Evolutionary conservation across 2,797 vertebrate genomes (phyloP).

Genomic region (Enteromius unitaeniatus): DNA sequence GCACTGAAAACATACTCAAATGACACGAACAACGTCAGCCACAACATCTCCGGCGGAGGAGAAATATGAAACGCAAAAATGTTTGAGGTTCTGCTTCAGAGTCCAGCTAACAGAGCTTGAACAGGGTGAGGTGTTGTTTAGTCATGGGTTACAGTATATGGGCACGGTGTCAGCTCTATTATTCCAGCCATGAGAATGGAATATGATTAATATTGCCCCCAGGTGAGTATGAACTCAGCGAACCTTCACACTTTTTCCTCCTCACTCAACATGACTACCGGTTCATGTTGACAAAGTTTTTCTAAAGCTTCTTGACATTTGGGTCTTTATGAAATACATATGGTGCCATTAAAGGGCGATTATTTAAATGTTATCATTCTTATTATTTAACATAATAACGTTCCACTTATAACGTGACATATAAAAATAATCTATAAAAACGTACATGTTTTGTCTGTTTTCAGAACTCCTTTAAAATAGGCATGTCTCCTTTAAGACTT

Average conservation of each 20-base stretch:
- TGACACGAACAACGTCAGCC: conserved; percentile 32
- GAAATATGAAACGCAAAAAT: conserved; percentile 26
- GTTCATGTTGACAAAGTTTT: conserved; percentile 15
- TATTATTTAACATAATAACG: not conserved
- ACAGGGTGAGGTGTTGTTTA: conserved; percentile 26
- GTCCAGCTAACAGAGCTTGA: conserved; percentile 50
- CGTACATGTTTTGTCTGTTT: not conserved
- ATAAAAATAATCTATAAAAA: not conserved
- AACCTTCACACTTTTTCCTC: conserved; percentile 46
- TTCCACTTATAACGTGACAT: not conserved
- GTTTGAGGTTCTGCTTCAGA: conserved; percentile 43
- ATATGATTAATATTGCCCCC: conserved; percentile 48
- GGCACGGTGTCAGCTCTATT: conserved; percentile 20
- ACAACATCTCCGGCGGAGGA: conserved; percentile 18
- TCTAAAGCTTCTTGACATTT: conserved; percentile 14
- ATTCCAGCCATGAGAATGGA: conserved; percentile 36
- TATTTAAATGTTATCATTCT: not conserved
- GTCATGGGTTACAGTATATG: conserved; percentile 37
- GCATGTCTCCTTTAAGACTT: not conserved
- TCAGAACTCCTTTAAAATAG: not conserved
- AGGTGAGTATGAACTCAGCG: conserved; percentile 45
- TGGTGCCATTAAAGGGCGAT: not conserved
- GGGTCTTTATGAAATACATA: not conserved
- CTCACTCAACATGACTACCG: conserved; percentile 36
- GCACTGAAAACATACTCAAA: conserved; percentile 36